phyloP scores from a whole-genome alignment of 2,113 vertebrate species.

The Daubentonia madagascariensis region DNA sequence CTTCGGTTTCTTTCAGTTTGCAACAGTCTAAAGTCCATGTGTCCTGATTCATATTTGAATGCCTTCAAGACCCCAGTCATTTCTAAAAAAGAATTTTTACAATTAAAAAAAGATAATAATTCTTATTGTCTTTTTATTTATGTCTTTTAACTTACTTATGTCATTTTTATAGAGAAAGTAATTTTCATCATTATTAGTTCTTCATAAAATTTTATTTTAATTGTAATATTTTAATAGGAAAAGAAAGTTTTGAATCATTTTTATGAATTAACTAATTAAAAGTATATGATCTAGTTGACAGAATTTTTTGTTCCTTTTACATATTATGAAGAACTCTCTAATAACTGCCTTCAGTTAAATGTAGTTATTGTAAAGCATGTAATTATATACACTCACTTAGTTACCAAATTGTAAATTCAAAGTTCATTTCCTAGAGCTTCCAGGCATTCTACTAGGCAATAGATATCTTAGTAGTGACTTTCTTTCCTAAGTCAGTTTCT shows the following conservation, averaged over 20 bases:
- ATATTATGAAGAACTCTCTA: neutral
- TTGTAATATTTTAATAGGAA: neutral
- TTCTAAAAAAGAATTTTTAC: neutral
- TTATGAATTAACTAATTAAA: slow-evolving; percentile 15
- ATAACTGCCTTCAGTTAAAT: neutral
- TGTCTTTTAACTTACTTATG: no score
- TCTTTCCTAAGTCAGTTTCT: neutral
- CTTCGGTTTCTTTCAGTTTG: neutral
- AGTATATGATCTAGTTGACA: neutral
- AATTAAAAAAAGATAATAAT: neutral
- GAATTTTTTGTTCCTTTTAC: neutral
- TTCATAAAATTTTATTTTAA: neutral
- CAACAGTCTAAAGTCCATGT: neutral
- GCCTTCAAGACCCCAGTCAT: neutral
- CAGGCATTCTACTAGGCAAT: neutral
- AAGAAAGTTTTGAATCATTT: neutral
- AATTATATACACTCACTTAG: neutral
- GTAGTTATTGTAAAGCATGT: neutral
- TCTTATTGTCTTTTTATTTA: no score
- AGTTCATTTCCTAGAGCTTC: neutral
- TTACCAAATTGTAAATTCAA: neutral
- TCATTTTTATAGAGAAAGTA: neutral
- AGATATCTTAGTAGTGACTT: neutral
- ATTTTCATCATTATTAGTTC: neutral
- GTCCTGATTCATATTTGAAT: neutral